Evolutionary conservation across 2,797 vertebrate species (phyloP), one percentile per base, ranked within the genome.

Genomic region (Amblyopsis hoosieri): DNA sequence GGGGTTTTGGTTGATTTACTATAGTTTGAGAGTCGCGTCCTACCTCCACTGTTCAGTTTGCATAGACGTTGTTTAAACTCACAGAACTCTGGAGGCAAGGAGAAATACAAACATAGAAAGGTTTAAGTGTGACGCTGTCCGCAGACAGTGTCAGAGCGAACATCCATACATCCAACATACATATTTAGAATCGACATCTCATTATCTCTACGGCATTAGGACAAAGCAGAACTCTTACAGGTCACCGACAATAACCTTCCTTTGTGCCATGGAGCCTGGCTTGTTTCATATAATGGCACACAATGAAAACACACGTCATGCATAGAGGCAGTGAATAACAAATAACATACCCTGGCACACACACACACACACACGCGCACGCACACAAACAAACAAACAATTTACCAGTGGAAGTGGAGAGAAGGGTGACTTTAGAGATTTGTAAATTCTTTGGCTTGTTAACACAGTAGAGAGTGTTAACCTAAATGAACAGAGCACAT

Each of bases 191-290:
- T 29, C 23, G 23, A 4, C 23, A 7, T 19, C 47, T 57, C 66
- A 60, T 62, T 74, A 37, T 62, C 67, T 64, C 67, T 10, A 29
- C 1, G 1, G 8, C 29, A 9, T 19, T 31, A 0, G 66, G 15
- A 77, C 74, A 75, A 69, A 65, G 66, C 48, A 15, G 17, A 64
- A n/a, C 57, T 12, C 48, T 45, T 8, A 58, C 67, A 69, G 14
- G 59, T 64, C 63, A 12, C 12, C 3, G 57, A 81, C 75, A 76
- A 66, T 73, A 58, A 48, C 31, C 71, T 66, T 71, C 5, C 33
- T 62, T 54, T 61, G 14, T 71, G 58, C 75, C 49, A 62, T 8
- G 71, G 74, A 81, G 79, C 72, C 78, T 12, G 0, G 47, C 19
- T 69, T 57, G 12, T 76, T 82, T 72, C 76, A 80, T 59, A 0